Percentiles rank a stretch among this genome's conserved stretches.
phyloP scores from a whole-genome alignment of 2,797 vertebrate genomes.

The Rhabdomys pumilio region DNA sequence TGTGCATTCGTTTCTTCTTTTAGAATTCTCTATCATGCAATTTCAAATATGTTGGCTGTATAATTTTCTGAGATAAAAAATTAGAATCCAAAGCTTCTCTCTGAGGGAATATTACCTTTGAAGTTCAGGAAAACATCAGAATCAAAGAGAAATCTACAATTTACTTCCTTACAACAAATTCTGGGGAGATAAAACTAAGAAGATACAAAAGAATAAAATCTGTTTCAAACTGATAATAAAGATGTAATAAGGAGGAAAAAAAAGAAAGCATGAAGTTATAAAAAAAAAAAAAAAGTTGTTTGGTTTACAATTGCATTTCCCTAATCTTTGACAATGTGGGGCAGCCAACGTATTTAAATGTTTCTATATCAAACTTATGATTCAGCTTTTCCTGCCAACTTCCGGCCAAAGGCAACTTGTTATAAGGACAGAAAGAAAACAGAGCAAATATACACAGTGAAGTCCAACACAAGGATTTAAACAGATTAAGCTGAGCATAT shows the following conservation, averaged over 20 bases:
- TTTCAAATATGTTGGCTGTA: slow-evolving; percentile 77
- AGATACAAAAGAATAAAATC: slow-evolving; percentile 77
- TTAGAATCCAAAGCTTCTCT: slow-evolving; percentile 72
- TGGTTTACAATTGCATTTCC: slow-evolving; percentile 67
- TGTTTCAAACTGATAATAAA: slow-evolving; percentile 79
- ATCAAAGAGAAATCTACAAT: slow-evolving; percentile 80
- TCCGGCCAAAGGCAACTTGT: slow-evolving; percentile 38
- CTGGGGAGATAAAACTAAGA: slow-evolving; percentile 78
- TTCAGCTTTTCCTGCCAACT: slow-evolving; percentile 44
- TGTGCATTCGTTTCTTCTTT: slow-evolving; percentile 60
- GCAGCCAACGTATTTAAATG: slow-evolving; percentile 36
- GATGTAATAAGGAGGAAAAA: slow-evolving; percentile 72
- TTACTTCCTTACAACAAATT: slow-evolving; percentile 77
- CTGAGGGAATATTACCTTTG: slow-evolving; percentile 78
- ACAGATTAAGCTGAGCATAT: slow-evolving; percentile 35
- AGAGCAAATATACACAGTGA: slow-evolving; percentile 25
- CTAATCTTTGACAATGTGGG: slow-evolving; percentile 56
- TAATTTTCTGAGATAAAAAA: slow-evolving; percentile 83
- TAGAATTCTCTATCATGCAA: slow-evolving; percentile 60
- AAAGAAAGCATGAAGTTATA: slow-evolving; percentile 67
- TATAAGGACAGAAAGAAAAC: slow-evolving; percentile 43
- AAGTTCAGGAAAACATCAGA: slow-evolving; percentile 69
- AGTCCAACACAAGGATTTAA: slow-evolving; percentile 49
- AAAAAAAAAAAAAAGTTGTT: slow-evolving; percentile 76
- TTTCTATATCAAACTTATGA: slow-evolving; percentile 66